Evolutionary conservation across 2,113 vertebrate genomes (phyloP).

Genomic region (Pelecanoides urinatrix): DNA sequence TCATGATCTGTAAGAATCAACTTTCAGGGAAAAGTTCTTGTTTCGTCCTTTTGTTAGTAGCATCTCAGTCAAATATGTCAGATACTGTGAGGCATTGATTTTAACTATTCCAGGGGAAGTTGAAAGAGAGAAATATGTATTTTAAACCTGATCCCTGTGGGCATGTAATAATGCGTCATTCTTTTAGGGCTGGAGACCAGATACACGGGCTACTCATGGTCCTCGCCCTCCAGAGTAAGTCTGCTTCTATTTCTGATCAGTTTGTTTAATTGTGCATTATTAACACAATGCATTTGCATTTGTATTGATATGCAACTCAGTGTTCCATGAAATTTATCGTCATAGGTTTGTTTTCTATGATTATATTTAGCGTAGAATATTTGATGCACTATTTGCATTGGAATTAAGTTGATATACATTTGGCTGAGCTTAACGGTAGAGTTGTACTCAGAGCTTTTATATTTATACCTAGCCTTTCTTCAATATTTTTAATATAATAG

Average conservation of each 20-base stretch:
- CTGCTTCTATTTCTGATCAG: neutral
- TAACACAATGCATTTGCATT: neutral
- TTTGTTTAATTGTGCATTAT: neutral
- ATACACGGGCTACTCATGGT: constrained; percentile 5
- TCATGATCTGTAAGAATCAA: neutral
- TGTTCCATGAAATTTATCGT: neutral
- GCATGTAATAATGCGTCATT: neutral
- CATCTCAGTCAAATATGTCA: neutral
- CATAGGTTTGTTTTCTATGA: neutral
- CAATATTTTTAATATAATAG: neutral
- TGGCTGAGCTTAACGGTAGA: neutral
- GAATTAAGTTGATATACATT: neutral
- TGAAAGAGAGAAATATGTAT: neutral
- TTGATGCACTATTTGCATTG: neutral
- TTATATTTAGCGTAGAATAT: neutral
- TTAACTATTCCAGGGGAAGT: neutral
- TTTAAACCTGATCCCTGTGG: neutral
- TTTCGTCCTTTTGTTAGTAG: neutral
- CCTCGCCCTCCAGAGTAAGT: constrained; percentile 73
- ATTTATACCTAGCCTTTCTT: neutral
- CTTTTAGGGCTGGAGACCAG: constrained; percentile 58
- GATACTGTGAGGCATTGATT: neutral
- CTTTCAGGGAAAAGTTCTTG: neutral
- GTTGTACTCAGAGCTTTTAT: neutral
- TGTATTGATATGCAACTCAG: neutral